These are phyloP conservation scores for Sitta carolinensis DNA, from an alignment of 2,797 vertebrate species.

Conservation along the genomic window DNA sequence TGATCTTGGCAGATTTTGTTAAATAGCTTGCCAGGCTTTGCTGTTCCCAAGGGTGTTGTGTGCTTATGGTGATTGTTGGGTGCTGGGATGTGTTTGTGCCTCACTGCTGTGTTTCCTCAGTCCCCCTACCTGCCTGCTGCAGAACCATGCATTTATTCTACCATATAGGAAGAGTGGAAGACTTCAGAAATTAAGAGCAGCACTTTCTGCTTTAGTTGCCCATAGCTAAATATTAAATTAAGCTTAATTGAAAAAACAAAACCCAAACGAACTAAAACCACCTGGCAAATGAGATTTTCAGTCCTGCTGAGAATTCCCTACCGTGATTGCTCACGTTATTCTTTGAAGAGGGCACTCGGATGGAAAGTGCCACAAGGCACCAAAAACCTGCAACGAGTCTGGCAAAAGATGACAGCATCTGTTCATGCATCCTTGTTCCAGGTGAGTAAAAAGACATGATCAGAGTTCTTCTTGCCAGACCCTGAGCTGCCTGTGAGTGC, in stretches of 20 bases:
- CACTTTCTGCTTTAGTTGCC: not conserved
- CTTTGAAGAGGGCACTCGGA: not conserved
- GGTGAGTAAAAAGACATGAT: not conserved
- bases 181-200: not conserved
- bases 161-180: not conserved
- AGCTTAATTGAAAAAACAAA: not conserved
- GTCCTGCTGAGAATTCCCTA: not conserved
- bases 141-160: not conserved
- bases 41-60: not conserved
- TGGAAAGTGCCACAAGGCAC: not conserved
- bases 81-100: not conserved
- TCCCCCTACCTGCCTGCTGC: not conserved
- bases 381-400: not conserved
- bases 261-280: not conserved
- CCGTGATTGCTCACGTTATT: not conserved
- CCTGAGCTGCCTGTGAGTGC: not conserved
- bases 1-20: constrained; percentile 24
- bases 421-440: not conserved
- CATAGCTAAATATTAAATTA: not conserved
- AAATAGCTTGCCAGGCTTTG: not conserved
- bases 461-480: not conserved
- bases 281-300: not conserved
- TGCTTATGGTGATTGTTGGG: not conserved
- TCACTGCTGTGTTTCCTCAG: not conserved
- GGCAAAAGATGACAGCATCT: not conserved